phyloP scores from a whole-genome alignment of 2,888 invertebrate genomes.

The Kuschelorhynchus macadamiae region DNA sequence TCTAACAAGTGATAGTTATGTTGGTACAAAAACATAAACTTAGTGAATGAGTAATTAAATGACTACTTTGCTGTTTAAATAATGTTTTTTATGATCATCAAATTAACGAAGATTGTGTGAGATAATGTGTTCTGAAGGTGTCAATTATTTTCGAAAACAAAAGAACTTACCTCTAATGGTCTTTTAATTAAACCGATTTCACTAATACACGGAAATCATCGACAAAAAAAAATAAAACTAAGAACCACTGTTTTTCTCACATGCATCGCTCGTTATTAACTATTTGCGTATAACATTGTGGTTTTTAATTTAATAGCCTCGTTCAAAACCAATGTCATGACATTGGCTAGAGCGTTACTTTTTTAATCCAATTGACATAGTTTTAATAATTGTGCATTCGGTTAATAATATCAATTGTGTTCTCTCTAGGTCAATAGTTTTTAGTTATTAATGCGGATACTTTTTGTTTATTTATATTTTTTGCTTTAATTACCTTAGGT shows the following conservation, averaged over 20 bases:
- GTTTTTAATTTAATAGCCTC: conserved; percentile 33
- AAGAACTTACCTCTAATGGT: conserved; percentile 8
- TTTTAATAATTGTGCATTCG: conserved; percentile 8
- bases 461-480: conserved; percentile 1
- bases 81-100: no score
- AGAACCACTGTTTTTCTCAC: conserved; percentile 1
- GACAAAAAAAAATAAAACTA: neutral
- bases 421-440: neutral
- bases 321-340: conserved; percentile 34
- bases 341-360: conserved; percentile 27
- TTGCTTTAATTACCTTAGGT: neutral
- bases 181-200: conserved; percentile 3
- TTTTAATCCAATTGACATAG: conserved; percentile 27
- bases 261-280: neutral
- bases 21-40: no score
- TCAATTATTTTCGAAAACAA: neutral
- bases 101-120: no score
- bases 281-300: conserved; percentile 20
- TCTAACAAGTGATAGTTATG: no score
- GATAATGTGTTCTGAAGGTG: no score
- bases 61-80: no score
- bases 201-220: conserved; percentile 1
- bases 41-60: no score
- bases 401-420: neutral
- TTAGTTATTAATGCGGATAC: neutral